Percentiles rank a stretch among this genome's conserved stretches.
Conservation (phyloP, 2,888 invertebrate genomes). For the Drosophila tripunctata region DNA sequence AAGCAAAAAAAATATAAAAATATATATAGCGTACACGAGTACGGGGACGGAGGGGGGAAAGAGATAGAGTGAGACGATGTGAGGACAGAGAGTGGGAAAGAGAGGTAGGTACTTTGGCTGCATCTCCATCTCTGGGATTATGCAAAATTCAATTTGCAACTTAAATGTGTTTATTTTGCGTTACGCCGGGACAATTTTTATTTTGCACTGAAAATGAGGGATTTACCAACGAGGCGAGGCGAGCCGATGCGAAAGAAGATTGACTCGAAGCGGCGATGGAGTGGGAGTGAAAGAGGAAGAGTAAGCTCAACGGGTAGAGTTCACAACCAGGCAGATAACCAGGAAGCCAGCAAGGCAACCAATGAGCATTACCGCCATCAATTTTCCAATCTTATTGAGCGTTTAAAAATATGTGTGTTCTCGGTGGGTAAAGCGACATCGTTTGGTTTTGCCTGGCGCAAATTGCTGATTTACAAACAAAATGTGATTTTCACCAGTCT, state of each 20-base stretch:
- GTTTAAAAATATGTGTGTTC: conserved; percentile 60
- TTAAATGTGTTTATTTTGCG: conserved; percentile 83
- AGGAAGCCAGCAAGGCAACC: conserved; percentile 37
- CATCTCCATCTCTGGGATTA: conserved; percentile 65
- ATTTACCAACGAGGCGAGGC: conserved; percentile 52
- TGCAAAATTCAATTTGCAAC: conserved; percentile 83
- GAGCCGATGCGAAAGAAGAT: conserved; percentile 6
- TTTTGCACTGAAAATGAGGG: conserved; percentile 79
- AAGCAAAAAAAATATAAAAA: conserved; percentile 33
- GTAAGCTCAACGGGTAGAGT: conserved; percentile 40
- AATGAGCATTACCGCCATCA: conserved; percentile 73
- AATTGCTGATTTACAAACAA: conserved; percentile 82
- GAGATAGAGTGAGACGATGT: neutral
- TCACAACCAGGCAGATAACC: conserved; percentile 11
- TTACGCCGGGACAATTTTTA: conserved; percentile 80
- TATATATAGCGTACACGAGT: neutral
- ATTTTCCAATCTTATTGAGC: conserved; percentile 82
- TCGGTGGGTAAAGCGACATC: conserved; percentile 40
- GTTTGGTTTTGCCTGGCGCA: conserved; percentile 58
- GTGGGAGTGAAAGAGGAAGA: conserved; percentile 8
- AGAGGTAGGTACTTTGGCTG: conserved; percentile 35
- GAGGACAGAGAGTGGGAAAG: neutral
- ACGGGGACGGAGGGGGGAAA: conserved; percentile 2
- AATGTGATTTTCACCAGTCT: conserved; percentile 67
- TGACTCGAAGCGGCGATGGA: neutral